A percentile compares a stretch with the other conserved stretches of the same genome.
These are phyloP conservation scores for Nymphalis polychloros DNA, from an alignment of 2,888 invertebrate species.

Conservation along the genomic window DNA sequence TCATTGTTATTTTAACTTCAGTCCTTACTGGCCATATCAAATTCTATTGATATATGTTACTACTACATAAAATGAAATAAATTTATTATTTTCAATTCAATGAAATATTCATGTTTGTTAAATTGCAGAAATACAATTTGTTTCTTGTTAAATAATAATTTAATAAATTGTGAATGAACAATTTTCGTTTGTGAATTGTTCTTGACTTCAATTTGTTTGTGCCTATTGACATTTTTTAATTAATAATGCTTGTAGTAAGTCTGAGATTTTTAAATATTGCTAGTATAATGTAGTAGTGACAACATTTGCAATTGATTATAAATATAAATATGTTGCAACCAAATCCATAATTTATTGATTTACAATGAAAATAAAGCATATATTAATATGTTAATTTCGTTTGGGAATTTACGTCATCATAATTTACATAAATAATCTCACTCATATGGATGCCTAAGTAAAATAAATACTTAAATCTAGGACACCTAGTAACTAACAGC, in stretches of 20 bases:
- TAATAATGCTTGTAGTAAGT: neutral
- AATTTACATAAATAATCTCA: slow-evolving; percentile 27
- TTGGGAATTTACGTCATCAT: slow-evolving; percentile 4
- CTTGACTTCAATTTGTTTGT: neutral
- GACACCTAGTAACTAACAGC: slow-evolving; percentile 14
- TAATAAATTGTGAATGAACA: no score
- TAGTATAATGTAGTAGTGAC: neutral
- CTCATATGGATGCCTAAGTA: slow-evolving; percentile 24
- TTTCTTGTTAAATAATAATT: no score
- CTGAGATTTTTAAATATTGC: neutral
- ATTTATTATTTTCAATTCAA: neutral
- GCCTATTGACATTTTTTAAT: neutral
- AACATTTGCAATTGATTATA: neutral
- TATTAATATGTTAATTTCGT: neutral
- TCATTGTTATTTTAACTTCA: neutral
- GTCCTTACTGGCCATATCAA: slow-evolving; percentile 1
- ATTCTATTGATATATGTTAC: no score
- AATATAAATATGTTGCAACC: neutral
- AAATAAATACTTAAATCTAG: slow-evolving; percentile 34
- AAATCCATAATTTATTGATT: neutral
- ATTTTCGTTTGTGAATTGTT: neutral
- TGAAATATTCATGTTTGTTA: neutral
- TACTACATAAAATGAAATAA: neutral
- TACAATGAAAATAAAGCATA: neutral
- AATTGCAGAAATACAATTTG: no score